Conservation (phyloP, 2,113 vertebrate species). For the Eubucco bourcierii region DNA sequence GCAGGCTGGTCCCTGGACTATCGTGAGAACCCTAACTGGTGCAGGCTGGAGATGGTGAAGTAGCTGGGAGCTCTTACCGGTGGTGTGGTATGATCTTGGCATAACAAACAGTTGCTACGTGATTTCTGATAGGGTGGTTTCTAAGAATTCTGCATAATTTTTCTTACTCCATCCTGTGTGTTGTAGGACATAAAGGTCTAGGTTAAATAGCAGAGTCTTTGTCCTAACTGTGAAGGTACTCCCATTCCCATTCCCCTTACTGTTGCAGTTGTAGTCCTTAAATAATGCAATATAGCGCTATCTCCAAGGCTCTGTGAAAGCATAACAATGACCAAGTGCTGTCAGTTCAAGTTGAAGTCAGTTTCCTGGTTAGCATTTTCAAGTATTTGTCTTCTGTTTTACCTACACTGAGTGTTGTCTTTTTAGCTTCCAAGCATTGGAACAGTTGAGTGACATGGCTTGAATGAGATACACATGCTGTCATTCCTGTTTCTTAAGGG, state of each 20-base stretch:
- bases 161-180: fast-evolving
- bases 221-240: background rate
- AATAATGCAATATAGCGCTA: background rate
- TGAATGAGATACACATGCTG: background rate
- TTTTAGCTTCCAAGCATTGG: background rate
- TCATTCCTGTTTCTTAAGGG: background rate
- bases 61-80: background rate
- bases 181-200: background rate
- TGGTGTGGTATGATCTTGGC: fast-evolving
- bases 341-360: background rate
- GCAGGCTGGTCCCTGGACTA: background rate
- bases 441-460: background rate
- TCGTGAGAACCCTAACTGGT: background rate
- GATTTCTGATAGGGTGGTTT: background rate
- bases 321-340: background rate
- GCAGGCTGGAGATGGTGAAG: background rate
- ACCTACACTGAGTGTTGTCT: background rate
- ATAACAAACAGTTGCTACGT: background rate
- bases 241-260: background rate
- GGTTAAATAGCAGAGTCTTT: background rate
- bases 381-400: background rate
- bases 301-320: background rate
- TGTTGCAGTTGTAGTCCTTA: background rate
- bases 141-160: background rate
- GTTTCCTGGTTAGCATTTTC: background rate